A percentile compares a stretch with the other conserved stretches of the same genome.
Conservation (phyloP, 2,113 vertebrate species). For the Rhabdomys dilectus region DNA sequence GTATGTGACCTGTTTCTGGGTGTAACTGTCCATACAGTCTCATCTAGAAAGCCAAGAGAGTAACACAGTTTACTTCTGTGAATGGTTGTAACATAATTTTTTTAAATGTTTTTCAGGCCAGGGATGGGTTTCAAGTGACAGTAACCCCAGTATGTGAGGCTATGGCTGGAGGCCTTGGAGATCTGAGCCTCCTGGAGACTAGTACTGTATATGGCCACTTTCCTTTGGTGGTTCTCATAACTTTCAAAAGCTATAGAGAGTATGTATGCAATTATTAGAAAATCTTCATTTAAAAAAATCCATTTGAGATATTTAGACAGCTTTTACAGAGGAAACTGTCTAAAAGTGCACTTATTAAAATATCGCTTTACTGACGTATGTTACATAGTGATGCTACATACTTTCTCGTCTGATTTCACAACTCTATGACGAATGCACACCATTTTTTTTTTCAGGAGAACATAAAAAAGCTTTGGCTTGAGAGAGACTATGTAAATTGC, state of each 20-base stretch:
- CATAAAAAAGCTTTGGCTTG: neutral
- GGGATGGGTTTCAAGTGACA: neutral
- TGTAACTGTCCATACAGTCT: neutral
- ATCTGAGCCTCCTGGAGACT: neutral
- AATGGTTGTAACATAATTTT: neutral
- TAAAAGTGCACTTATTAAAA: slow-evolving; percentile 37
- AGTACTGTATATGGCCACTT: neutral
- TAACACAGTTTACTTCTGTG: neutral
- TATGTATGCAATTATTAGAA: neutral
- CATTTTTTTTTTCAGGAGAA: slow-evolving; percentile 3
- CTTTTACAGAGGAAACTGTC: slow-evolving; percentile 10
- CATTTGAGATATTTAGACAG: slow-evolving; percentile 1
- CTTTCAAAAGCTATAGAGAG: slow-evolving; percentile 14
- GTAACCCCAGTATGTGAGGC: neutral
- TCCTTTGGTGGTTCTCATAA: slow-evolving; percentile 31
- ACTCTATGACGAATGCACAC: slow-evolving; percentile 8
- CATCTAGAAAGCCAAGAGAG: slow-evolving; percentile 19
- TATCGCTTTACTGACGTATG: neutral
- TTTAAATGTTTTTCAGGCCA: neutral
- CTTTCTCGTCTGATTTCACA: slow-evolving; percentile 21
- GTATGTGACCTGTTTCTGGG: neutral
- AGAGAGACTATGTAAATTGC: neutral
- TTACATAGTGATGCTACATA: neutral
- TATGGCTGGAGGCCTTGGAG: neutral
- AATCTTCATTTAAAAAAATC: neutral